A percentile compares a stretch with the other conserved stretches of the same genome.
These are phyloP conservation scores for Metaphire vulgaris DNA, from an alignment of 1,140 invertebrate genomes.

Conservation along the genomic window DNA sequence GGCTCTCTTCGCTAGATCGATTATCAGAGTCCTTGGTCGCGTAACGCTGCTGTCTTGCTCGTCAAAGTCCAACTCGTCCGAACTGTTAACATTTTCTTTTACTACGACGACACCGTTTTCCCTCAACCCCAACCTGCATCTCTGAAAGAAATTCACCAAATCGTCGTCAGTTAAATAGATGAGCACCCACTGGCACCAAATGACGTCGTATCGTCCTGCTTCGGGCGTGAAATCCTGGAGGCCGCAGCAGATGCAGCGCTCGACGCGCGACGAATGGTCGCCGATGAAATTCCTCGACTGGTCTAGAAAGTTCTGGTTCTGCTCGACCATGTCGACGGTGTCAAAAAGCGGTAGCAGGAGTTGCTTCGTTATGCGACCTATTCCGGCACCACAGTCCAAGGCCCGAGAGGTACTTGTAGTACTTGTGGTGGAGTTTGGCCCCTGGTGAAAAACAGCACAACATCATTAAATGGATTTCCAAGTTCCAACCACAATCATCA, in stretches of 20 bases:
- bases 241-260: slow-evolving; percentile 41
- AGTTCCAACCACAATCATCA: background rate
- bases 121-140: slow-evolving; percentile 65
- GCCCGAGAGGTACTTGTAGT: slow-evolving; percentile 59
- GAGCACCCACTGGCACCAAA: slow-evolving; percentile 97
- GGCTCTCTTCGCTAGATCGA: slow-evolving; percentile 65
- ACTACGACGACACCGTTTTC: slow-evolving; percentile 76
- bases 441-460: slow-evolving; percentile 33
- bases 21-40: slow-evolving; percentile 58
- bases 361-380: slow-evolving; percentile 86
- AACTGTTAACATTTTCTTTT: slow-evolving; percentile 82
- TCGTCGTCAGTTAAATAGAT: slow-evolving; percentile 84
- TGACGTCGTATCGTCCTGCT: slow-evolving; percentile 73
- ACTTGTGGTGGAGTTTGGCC: slow-evolving; percentile 48
- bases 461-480: background rate
- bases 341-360: slow-evolving; percentile 76
- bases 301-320: slow-evolving; percentile 78
- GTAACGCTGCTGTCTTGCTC: slow-evolving; percentile 83
- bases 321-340: slow-evolving; percentile 87
- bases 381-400: slow-evolving; percentile 93
- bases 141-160: slow-evolving; percentile 71
- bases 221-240: slow-evolving; percentile 72
- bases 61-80: slow-evolving; percentile 63
- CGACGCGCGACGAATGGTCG: slow-evolving; percentile 39
- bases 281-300: slow-evolving; percentile 60